Evolutionary conservation across 1,140 invertebrate genomes (phyloP).

Genomic region (Saccostrea cuccullata): DNA sequence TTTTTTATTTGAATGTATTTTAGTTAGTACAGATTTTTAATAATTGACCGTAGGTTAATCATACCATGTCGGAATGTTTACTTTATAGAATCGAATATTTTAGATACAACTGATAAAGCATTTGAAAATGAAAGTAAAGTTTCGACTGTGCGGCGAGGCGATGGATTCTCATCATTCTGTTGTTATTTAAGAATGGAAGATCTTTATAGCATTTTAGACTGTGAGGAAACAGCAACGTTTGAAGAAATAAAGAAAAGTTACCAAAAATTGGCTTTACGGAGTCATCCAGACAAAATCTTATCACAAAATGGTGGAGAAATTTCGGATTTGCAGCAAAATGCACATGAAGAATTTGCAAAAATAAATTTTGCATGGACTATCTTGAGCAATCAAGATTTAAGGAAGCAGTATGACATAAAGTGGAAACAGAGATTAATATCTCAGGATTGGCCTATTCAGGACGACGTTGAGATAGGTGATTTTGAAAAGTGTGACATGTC

Average conservation of each 20-base stretch:
- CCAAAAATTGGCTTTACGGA: constrained; percentile 59
- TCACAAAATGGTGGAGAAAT: background rate
- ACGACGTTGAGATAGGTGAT: constrained; percentile 68
- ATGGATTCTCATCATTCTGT: background rate
- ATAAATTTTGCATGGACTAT: constrained; percentile 72
- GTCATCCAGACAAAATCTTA: constrained; percentile 71
- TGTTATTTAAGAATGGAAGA: constrained; percentile 64
- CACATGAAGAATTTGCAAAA: constrained; percentile 61
- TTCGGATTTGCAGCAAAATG: background rate
- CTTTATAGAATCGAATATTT: background rate
- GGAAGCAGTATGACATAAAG: constrained; percentile 66
- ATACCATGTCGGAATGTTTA: background rate
- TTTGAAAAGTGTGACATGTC: constrained; percentile 56
- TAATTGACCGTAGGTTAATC: too few relatives aligned
- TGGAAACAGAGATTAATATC: constrained; percentile 69
- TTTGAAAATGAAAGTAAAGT: background rate
- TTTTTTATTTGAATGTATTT: background rate
- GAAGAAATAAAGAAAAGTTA: constrained; percentile 65
- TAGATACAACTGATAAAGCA: background rate
- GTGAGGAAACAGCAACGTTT: constrained; percentile 53
- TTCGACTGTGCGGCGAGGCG: too few relatives aligned
- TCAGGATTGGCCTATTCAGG: constrained; percentile 73
- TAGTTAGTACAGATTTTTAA: background rate
- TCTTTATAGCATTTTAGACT: constrained; percentile 66
- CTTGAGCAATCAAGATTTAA: constrained; percentile 65